Percentiles rank a stretch among this genome's conserved stretches.
These are phyloP conservation scores for Anableps anableps DNA, from an alignment of 2,797 vertebrate species.

Conservation along the genomic window DNA sequence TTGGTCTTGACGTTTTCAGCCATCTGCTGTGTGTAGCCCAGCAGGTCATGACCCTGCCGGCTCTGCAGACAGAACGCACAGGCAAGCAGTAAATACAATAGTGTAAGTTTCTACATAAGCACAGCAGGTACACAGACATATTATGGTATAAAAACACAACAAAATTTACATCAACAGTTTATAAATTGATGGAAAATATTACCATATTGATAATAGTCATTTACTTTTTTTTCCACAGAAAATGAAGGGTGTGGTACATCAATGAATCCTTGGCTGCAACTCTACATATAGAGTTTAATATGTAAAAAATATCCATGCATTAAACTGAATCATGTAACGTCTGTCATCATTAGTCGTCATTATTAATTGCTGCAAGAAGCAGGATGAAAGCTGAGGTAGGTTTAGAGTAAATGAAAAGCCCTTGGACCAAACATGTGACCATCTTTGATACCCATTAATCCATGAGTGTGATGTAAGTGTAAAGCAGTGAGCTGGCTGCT, in stretches of 20 bases:
- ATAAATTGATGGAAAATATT: neutral
- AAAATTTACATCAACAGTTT: neutral
- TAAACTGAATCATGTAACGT: neutral
- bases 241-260: neutral
- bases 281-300: conserved; percentile 2
- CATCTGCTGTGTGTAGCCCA: conserved; percentile 86
- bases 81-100: conserved; percentile 40
- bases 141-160: neutral
- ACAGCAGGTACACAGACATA: neutral
- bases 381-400: conserved; percentile 29
- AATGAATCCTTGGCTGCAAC: neutral
- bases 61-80: conserved; percentile 64
- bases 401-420: conserved; percentile 54
- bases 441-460: conserved; percentile 59
- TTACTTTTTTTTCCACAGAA: neutral
- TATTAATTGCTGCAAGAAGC: conserved; percentile 18
- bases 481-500: conserved; percentile 39
- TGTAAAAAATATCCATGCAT: neutral
- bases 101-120: neutral
- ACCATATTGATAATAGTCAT: neutral
- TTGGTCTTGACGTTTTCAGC: conserved; percentile 89
- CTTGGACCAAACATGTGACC: conserved; percentile 46
- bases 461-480: conserved; percentile 30
- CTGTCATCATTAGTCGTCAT: conserved; percentile 22
- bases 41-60: conserved; percentile 84